A percentile compares a stretch with the other conserved stretches of the same genome.
phyloP scores from a whole-genome alignment of 1,140 invertebrate genomes.

The Sinella curviseta region DNA sequence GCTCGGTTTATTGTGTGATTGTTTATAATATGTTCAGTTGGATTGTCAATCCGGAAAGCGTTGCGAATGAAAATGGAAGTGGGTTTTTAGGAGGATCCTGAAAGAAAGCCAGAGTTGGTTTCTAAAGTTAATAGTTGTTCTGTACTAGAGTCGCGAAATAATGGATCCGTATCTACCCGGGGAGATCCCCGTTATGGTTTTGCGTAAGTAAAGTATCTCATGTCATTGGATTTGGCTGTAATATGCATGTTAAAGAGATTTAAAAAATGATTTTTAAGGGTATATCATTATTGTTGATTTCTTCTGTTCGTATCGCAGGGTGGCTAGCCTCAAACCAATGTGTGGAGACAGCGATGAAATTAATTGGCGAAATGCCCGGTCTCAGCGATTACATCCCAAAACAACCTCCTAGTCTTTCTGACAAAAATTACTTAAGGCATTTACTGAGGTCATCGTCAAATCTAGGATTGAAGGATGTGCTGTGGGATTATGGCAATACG shows the following conservation, averaged over 20 bases:
- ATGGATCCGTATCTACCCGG: constrained; percentile 10
- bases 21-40: too few relatives aligned
- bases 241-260: background rate
- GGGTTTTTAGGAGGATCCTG: too few relatives aligned
- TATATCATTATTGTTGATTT: background rate
- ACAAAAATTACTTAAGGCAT: background rate
- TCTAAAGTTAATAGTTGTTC: too few relatives aligned
- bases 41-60: too few relatives aligned
- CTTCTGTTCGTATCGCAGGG: background rate
- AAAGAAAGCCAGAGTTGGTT: too few relatives aligned
- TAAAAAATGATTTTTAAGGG: background rate
- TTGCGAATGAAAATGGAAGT: too few relatives aligned
- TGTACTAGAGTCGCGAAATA: too few relatives aligned
- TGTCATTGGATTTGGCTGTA: background rate
- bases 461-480: background rate
- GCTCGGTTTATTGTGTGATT: too few relatives aligned
- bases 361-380: background rate
- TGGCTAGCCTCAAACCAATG: background rate
- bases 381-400: background rate
- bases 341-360: background rate
- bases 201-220: constrained; percentile 10
- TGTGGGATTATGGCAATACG: background rate
- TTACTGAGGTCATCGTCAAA: background rate
- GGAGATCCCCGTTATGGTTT: constrained; percentile 12
- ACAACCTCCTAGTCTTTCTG: background rate